These are phyloP conservation scores for Cerastis rubricosa DNA, from an alignment of 2,888 invertebrate species.

Conservation along the genomic window DNA sequence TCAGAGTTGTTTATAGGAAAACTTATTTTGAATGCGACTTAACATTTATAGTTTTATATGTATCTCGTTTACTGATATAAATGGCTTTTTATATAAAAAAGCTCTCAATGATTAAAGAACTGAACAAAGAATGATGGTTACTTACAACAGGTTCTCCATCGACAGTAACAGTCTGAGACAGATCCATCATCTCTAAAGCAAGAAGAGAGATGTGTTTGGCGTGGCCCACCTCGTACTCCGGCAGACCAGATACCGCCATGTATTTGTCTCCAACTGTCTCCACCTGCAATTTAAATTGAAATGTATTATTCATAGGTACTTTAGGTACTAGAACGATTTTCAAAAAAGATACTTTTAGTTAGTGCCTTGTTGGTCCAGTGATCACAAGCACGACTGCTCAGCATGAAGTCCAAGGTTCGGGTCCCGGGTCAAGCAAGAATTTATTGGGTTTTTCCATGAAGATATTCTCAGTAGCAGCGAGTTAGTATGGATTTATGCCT, in stretches of 20 bases:
- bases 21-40: not conserved
- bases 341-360: too few relatives aligned
- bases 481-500: too few relatives aligned
- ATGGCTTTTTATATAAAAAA: not conserved
- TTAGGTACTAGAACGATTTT: too few relatives aligned
- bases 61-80: not conserved
- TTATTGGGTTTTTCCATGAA: too few relatives aligned
- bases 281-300: constrained; percentile 91
- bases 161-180: constrained; percentile 96
- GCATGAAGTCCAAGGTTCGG: too few relatives aligned
- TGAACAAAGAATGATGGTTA: not conserved
- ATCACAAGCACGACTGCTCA: too few relatives aligned
- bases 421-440: too few relatives aligned
- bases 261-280: constrained; percentile 99
- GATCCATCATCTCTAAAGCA: constrained; percentile 98
- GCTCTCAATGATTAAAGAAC: not conserved
- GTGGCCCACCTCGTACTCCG: constrained; percentile 97
- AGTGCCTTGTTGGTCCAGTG: too few relatives aligned
- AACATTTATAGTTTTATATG: not conserved
- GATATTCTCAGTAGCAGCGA: too few relatives aligned
- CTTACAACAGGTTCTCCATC: constrained; percentile 97
- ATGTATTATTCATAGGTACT: too few relatives aligned
- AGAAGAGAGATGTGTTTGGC: constrained; percentile 97
- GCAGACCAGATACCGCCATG: constrained; percentile 99
- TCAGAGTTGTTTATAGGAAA: not conserved